Evolutionary conservation across 2,113 vertebrate genomes (phyloP).

Genomic region (Boulengeromyrus knoepffleri): DNA sequence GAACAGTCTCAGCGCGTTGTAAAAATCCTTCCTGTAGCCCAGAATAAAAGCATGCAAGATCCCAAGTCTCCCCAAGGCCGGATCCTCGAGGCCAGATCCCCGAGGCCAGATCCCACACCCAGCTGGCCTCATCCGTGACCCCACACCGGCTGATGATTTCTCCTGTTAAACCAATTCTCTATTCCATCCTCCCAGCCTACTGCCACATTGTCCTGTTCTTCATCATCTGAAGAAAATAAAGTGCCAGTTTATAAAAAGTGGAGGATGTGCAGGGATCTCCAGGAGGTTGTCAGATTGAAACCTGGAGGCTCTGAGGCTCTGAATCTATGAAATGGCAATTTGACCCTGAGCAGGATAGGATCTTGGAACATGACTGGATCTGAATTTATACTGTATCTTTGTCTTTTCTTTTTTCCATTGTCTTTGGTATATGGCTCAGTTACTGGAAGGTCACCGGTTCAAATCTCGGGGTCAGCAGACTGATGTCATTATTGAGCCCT

Average conservation of each 20-base stretch:
- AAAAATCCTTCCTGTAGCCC: not conserved
- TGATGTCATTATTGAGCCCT: not conserved
- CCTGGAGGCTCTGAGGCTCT: not conserved
- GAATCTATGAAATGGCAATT: not conserved
- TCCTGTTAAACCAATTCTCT: not conserved
- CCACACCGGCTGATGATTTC: not conserved
- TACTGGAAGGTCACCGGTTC: not conserved
- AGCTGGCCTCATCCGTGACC: not conserved
- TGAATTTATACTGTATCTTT: not conserved
- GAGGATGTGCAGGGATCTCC: not conserved
- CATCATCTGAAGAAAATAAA: not conserved
- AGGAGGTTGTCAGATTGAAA: not conserved
- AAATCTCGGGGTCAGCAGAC: not conserved
- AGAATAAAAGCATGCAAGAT: not conserved
- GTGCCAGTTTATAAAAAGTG: not conserved
- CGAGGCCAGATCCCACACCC: not conserved
- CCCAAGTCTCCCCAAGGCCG: not conserved
- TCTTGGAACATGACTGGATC: not conserved
- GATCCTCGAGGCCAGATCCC: not conserved
- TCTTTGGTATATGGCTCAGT: not conserved
- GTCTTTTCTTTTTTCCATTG: not conserved
- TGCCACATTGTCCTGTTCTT: not conserved
- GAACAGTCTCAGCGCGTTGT: not conserved
- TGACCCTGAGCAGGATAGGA: not conserved
- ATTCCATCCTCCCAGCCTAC: not conserved